Percentiles rank a stretch among this genome's conserved stretches.
Evolutionary conservation across 1,140 invertebrate genomes (phyloP).

Genomic region (Mylabris phalerata): DNA sequence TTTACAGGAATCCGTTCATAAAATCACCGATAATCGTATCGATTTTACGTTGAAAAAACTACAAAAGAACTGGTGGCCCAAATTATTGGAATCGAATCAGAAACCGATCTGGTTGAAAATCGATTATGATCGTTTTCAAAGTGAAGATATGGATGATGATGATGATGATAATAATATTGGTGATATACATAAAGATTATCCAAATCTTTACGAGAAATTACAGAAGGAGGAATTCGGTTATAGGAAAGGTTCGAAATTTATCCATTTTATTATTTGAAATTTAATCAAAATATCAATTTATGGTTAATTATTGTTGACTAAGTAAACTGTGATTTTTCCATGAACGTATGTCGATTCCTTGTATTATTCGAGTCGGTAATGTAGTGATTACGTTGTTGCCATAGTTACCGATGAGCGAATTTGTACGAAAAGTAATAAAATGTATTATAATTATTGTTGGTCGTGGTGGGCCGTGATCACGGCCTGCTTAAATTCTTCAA

Average conservation of each 20-base stretch:
- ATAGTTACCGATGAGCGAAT: no score
- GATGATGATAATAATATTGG: conserved; percentile 57
- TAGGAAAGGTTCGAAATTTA: conserved; percentile 55
- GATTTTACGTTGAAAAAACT: conserved; percentile 69
- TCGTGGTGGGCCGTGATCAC: no score
- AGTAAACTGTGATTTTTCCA: no score
- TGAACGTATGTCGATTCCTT: no score
- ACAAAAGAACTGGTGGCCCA: conserved; percentile 69
- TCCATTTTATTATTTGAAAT: neutral
- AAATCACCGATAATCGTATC: conserved; percentile 68
- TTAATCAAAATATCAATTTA: neutral
- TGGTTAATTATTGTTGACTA: neutral
- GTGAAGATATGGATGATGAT: conserved; percentile 56
- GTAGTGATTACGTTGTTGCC: no score
- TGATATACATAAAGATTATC: conserved; percentile 67
- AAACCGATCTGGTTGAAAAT: conserved; percentile 89
- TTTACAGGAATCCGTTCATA: conserved; percentile 45
- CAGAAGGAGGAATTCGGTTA: conserved; percentile 76
- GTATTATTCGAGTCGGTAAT: no score
- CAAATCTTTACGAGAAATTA: conserved; percentile 65
- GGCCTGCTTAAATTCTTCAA: no score
- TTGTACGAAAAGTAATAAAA: neutral
- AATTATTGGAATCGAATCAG: conserved; percentile 65
- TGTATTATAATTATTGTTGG: neutral
- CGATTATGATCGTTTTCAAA: conserved; percentile 80